Evolutionary conservation across 2,113 vertebrate genomes (phyloP).

Genomic region (Struthio camelus): DNA sequence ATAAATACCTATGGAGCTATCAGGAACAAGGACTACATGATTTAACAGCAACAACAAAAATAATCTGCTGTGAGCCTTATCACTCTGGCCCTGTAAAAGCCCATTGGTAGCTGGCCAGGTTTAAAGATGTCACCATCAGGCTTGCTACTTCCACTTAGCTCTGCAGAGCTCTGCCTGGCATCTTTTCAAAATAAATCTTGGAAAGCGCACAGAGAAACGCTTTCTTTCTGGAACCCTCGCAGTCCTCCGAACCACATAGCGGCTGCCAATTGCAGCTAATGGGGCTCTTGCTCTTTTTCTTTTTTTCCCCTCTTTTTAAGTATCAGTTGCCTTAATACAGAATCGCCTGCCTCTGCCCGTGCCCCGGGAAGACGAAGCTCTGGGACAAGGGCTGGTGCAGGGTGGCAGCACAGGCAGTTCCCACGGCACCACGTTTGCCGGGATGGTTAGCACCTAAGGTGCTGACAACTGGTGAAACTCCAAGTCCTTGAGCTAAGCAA

Average conservation of each 20-base stretch:
- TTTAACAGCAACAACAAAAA: constrained; percentile 37
- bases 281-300: background rate
- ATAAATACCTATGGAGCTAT: constrained; percentile 48
- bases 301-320: background rate
- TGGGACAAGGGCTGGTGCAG: accelerated
- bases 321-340: background rate
- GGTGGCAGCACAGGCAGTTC: background rate
- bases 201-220: constrained; percentile 67
- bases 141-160: constrained; percentile 73
- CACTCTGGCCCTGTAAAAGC: background rate
- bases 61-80: constrained; percentile 25
- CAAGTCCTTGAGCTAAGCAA: background rate
- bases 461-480: background rate
- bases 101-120: constrained; percentile 29
- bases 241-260: constrained; percentile 40
- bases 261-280: constrained; percentile 7
- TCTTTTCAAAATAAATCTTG: constrained; percentile 79
- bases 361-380: background rate
- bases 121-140: constrained; percentile 69
- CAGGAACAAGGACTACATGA: constrained; percentile 27
- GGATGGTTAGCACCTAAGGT: accelerated
- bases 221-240: constrained; percentile 68
- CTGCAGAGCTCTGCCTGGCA: constrained; percentile 75
- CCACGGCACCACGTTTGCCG: background rate
- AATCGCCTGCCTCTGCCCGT: background rate